Percentiles rank a stretch among this genome's conserved stretches.
Conservation (phyloP, 2,797 vertebrate genomes). For the Perdix hodgsoniae region DNA sequence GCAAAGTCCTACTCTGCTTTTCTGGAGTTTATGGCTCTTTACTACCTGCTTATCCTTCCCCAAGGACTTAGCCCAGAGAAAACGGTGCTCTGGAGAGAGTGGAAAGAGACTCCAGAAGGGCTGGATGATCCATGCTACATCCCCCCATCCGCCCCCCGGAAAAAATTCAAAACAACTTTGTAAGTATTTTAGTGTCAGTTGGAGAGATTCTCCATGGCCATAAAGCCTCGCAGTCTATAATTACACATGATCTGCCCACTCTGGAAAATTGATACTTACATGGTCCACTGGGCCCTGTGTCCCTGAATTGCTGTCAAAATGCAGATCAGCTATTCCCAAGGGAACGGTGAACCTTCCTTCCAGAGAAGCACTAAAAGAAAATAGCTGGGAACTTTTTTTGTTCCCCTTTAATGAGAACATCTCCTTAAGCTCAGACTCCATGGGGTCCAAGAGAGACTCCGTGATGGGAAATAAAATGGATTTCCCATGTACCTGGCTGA, state of each 20-base stretch:
- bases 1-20: not conserved
- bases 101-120: not conserved
- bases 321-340: constrained; percentile 59
- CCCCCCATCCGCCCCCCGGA: constrained; percentile 42
- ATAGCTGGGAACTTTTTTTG: not conserved
- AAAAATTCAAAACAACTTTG: constrained; percentile 54
- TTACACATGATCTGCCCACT: constrained; percentile 64
- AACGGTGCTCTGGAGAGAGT: not conserved
- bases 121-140: not conserved
- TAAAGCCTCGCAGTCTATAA: constrained; percentile 68
- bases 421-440: not conserved
- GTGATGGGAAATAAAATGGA: not conserved
- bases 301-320: constrained; percentile 62
- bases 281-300: constrained; percentile 49
- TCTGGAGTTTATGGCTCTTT: not conserved
- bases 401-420: not conserved
- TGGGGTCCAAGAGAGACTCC: not conserved
- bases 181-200: constrained; percentile 60
- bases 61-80: not conserved
- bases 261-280: constrained; percentile 70
- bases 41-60: not conserved
- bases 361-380: not conserved
- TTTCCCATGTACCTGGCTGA: accelerated
- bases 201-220: constrained; percentile 39
- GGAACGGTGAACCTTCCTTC: constrained; percentile 1